phyloP scores from a whole-genome alignment of 37 sponge, comb jelly and placozoan genomes.

The Oscarella lobularis region DNA sequence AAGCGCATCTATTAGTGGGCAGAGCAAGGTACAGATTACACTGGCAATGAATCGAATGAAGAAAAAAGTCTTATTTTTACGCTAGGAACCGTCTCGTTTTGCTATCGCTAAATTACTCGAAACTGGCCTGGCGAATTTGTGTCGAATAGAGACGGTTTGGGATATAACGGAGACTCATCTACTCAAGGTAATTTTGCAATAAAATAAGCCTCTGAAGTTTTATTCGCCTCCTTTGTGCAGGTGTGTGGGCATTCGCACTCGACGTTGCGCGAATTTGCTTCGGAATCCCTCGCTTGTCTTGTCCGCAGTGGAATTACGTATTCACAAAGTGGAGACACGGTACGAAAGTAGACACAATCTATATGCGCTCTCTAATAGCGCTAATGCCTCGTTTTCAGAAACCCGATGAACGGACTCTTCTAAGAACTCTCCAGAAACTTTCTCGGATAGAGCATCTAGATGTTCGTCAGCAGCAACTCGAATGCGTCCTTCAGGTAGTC shows the following conservation, averaged over 20 bases:
- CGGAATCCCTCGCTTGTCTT: conserved; percentile 30
- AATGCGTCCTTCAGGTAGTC: conserved; percentile 44
- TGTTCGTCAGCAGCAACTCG: conserved; percentile 59
- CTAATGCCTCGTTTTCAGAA: no score
- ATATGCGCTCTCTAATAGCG: no score
- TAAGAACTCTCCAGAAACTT: conserved; percentile 37
- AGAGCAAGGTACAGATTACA: not conserved
- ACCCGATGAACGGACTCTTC: conserved; percentile 11
- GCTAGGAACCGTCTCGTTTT: conserved; percentile 55
- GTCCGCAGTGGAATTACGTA: conserved; percentile 25
- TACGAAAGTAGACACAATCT: no score
- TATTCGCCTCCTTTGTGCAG: conserved; percentile 6
- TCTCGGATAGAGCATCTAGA: conserved; percentile 19
- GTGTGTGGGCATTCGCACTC: conserved; percentile 21
- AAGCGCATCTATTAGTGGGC: not conserved
- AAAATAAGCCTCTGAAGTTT: not conserved
- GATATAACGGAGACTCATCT: conserved; percentile 45
- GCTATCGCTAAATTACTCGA: conserved; percentile 56
- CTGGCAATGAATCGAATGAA: not conserved
- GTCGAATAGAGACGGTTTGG: conserved; percentile 45
- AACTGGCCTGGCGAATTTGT: conserved; percentile 31
- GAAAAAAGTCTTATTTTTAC: not conserved
- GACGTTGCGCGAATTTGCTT: conserved; percentile 31
- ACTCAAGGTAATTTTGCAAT: conserved; percentile 19
- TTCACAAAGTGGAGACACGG: no score